phyloP scores from a whole-genome alignment of 1,140 invertebrate species.

The Holotrichia oblita region DNA sequence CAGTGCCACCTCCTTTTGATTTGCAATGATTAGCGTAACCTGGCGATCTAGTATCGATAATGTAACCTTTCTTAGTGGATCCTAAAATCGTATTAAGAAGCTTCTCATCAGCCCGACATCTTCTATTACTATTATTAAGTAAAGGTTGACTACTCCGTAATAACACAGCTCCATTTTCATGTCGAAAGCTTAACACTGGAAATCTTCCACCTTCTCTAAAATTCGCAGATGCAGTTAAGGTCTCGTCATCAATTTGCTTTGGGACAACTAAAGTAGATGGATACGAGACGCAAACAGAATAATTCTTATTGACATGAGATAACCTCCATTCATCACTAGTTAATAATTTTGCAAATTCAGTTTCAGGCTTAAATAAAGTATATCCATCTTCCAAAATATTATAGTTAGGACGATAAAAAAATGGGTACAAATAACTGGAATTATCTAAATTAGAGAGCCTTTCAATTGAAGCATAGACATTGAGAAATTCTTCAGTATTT shows the following conservation, averaged over 20 bases:
- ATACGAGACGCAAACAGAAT: conserved; percentile 88
- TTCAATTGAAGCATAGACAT: conserved; percentile 89
- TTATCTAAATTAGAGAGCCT: conserved; percentile 85
- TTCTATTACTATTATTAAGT: conserved; percentile 84
- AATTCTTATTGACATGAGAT: conserved; percentile 92
- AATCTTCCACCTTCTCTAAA: conserved; percentile 95
- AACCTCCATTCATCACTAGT: conserved; percentile 92
- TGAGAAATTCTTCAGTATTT: conserved; percentile 82
- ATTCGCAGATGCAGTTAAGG: conserved; percentile 80
- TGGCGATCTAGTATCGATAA: conserved; percentile 91
- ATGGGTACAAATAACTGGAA: conserved; percentile 83
- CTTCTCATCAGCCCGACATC: conserved; percentile 95
- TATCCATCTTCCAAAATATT: conserved; percentile 95
- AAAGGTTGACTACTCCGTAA: conserved; percentile 93
- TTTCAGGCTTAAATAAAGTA: conserved; percentile 87
- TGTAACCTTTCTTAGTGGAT: conserved; percentile 87
- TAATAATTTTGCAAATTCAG: conserved; percentile 87
- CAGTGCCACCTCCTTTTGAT: conserved; percentile 89
- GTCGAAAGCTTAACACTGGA: conserved; percentile 94
- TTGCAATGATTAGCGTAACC: conserved; percentile 82
- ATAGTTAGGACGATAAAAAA: conserved; percentile 93
- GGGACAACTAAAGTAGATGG: conserved; percentile 87
- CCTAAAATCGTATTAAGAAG: conserved; percentile 91
- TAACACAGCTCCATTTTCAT: conserved; percentile 91
- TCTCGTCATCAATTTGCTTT: conserved; percentile 90